These are phyloP conservation scores for Megalops cyprinoides DNA, from an alignment of 2,797 vertebrate genomes.

Conservation along the genomic window DNA sequence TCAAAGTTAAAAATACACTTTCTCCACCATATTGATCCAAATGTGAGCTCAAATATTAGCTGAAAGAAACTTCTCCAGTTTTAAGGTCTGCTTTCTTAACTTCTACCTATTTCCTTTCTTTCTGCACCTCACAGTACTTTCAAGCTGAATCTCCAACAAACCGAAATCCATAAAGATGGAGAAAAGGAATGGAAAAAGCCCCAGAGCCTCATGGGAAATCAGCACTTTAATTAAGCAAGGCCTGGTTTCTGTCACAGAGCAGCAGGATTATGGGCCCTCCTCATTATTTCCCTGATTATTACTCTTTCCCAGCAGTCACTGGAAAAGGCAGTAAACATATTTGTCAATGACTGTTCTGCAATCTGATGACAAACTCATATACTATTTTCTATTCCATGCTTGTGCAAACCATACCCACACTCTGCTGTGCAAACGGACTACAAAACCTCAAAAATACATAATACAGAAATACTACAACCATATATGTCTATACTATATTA, in stretches of 20 bases:
- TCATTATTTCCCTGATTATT: slow-evolving; percentile 72
- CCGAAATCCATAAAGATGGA: slow-evolving; percentile 49
- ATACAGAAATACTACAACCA: not conserved
- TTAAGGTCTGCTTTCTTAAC: not conserved
- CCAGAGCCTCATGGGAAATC: slow-evolving; percentile 71
- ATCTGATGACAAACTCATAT: slow-evolving; percentile 51
- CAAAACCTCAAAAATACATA: not conserved
- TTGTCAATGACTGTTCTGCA: slow-evolving; percentile 62
- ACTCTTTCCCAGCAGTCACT: slow-evolving; percentile 62
- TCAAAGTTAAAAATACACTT: not conserved
- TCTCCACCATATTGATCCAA: not conserved
- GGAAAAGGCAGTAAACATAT: slow-evolving; percentile 61
- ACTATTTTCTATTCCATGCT: not conserved
- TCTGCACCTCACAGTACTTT: too few species aligned
- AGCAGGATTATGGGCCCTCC: slow-evolving; percentile 59
- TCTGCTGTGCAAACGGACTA: not conserved
- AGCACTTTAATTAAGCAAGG: slow-evolving; percentile 70
- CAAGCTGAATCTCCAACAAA: slow-evolving; percentile 47
- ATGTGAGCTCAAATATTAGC: not conserved
- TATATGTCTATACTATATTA: not conserved
- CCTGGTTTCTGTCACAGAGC: slow-evolving; percentile 68
- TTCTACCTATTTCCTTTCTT: not conserved
- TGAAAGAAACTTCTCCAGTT: slow-evolving; percentile 4
- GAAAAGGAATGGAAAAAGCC: slow-evolving; percentile 33
- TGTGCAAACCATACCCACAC: not conserved